Base-by-base conservation (phyloP, 1,140 invertebrate species). In the Sycophila sp. region DNA sequence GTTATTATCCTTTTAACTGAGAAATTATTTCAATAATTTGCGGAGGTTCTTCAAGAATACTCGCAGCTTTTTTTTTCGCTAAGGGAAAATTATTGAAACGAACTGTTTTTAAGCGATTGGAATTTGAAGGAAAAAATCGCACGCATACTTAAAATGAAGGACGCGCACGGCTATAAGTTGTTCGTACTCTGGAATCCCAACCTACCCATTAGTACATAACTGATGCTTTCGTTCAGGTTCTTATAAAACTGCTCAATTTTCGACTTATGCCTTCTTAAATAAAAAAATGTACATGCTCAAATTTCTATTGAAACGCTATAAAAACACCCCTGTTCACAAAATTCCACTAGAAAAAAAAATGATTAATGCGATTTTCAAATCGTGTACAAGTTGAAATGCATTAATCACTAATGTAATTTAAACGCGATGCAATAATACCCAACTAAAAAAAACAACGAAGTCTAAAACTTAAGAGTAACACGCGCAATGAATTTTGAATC, bases 151-250 rank as follows among this genome's bases (percentile, higher is more conserved):
- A 65, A 65, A 40, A 53, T 34, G 64, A 67, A 67, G 64, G 36
- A 45, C 64, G 38, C 34, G 15, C 32, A n/a, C 42, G n/a, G 5
- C 19, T 67, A 42, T 45, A 17, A 17, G n/a, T 67, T 67, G 38
- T 58, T 67, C 30, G 38, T 58, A 58, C 34, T 67, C 53, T 56
- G 64, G 38, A 67, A 67, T 58, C 51, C 24, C 64, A 67, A 67
- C 64, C 45, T 58, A 28, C 38, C 30, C 55, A 68, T 68, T 68
- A 68, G 28, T 26, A 36, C 42, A 15, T 58, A 68, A 68, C 65
- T 59, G 65, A 68, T 68, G 36, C 53, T 49, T 68, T 66, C 15
- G n/a, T 56, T 32, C 36, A 17, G 26, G n/a, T 45, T 66, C 32
- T 56, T 56, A 40, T 40, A 45, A 19, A 19, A 49, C 10, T 60